These are phyloP conservation scores for Dryadula phaetusa DNA, from an alignment of 2,888 invertebrate species.

Conservation along the genomic window DNA sequence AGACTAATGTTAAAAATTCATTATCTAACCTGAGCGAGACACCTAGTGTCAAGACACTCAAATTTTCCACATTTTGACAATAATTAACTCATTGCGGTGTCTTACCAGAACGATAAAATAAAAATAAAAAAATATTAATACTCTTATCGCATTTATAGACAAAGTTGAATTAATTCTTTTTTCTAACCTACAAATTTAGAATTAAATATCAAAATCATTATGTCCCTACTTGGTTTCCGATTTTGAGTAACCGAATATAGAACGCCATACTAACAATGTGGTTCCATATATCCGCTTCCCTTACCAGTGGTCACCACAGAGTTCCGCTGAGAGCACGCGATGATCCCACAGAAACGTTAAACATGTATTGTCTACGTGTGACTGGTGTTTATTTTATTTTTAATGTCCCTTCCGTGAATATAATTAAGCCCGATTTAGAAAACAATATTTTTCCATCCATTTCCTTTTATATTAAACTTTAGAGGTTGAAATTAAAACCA, in stretches of 20 bases:
- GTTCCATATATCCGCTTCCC: slow-evolving; percentile 54
- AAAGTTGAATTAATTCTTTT: no score
- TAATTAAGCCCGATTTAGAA: background rate
- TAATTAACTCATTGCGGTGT: no score
- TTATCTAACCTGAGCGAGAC: no score
- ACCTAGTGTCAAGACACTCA: no score
- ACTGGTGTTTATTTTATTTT: slow-evolving; percentile 11
- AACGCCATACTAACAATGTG: slow-evolving; percentile 46
- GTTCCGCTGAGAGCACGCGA: slow-evolving; percentile 51
- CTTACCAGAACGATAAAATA: no score
- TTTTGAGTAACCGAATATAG: slow-evolving; percentile 45
- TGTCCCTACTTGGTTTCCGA: background rate
- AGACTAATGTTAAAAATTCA: no score
- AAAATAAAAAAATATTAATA: no score
- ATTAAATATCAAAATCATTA: slow-evolving; percentile 9
- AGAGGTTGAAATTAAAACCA: no score
- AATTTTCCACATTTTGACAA: no score
- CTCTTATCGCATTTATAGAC: no score
- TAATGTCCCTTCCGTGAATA: slow-evolving; percentile 15
- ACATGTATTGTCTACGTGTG: slow-evolving; percentile 15
- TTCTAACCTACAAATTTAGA: background rate
- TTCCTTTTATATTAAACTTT: no score
- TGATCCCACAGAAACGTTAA: slow-evolving; percentile 36
- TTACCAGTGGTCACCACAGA: slow-evolving; percentile 50
- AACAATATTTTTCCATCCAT: background rate